Conservation (phyloP, 2,797 vertebrate genomes). For the Scarus forsteni region DNA sequence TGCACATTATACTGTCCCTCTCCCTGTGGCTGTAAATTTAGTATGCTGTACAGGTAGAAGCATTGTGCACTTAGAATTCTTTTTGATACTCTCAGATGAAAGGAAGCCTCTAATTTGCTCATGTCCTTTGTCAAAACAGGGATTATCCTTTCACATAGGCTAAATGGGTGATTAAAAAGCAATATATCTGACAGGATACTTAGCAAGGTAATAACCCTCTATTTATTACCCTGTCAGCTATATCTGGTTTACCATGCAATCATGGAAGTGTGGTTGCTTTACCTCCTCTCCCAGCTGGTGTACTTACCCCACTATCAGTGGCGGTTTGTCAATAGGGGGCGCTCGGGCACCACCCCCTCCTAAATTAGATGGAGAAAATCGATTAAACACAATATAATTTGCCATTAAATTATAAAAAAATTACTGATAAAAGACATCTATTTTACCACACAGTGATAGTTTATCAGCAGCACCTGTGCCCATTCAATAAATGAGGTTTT, state of each 20-base stretch:
- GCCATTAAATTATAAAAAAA: too few species aligned
- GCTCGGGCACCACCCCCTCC: too few species aligned
- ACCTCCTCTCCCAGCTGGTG: too few species aligned
- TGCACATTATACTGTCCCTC: constrained; percentile 28
- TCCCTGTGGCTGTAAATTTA: constrained; percentile 28
- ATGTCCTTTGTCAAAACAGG: constrained; percentile 36
- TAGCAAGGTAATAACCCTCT: constrained; percentile 34
- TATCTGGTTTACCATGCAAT: constrained; percentile 6
- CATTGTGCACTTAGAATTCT: constrained; percentile 14
- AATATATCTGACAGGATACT: constrained; percentile 30
- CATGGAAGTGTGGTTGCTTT: constrained; percentile 1
- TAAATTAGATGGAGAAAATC: too few species aligned
- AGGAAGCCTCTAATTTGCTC: constrained; percentile 7
- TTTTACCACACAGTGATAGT: too few species aligned
- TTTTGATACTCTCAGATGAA: constrained; percentile 31
- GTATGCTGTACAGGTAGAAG: constrained; percentile 26
- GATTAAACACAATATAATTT: too few species aligned
- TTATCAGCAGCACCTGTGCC: too few species aligned
- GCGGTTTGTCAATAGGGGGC: too few species aligned
- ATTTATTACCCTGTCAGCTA: constrained; percentile 26
- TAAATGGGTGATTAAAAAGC: constrained; percentile 41
- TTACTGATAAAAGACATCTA: too few species aligned
- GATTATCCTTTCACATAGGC: constrained; percentile 2
- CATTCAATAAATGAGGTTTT: too few species aligned
- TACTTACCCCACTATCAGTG: too few species aligned